Conservation (phyloP, 2,113 vertebrate genomes). For the Leiothrix lutea region DNA sequence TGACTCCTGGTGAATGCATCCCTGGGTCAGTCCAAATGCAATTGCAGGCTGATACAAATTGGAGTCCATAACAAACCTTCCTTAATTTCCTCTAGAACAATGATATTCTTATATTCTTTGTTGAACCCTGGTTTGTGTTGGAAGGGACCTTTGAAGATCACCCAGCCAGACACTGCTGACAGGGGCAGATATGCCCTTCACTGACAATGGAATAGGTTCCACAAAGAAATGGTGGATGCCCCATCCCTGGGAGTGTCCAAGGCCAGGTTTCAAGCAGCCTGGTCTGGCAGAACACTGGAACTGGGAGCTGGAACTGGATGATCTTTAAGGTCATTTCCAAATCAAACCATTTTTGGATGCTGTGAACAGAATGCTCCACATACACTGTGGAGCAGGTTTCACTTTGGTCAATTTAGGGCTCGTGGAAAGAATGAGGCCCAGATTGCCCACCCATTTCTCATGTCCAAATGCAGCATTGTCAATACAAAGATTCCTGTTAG, state of each 20-base stretch:
- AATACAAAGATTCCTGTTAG: background rate
- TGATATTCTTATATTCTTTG: background rate
- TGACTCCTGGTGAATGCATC: background rate
- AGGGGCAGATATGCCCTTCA: background rate
- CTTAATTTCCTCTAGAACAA: background rate
- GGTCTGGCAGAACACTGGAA: background rate
- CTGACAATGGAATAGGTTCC: background rate
- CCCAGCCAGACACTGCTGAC: background rate
- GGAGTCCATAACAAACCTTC: background rate
- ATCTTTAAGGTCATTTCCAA: background rate
- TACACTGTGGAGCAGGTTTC: background rate
- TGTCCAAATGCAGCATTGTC: background rate
- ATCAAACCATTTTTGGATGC: background rate
- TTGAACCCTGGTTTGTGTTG: background rate
- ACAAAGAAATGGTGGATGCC: background rate
- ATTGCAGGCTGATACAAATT: background rate
- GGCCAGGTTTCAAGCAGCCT: background rate
- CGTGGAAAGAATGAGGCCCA: background rate
- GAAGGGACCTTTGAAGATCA: background rate
- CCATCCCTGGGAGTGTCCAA: background rate
- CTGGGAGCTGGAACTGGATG: background rate
- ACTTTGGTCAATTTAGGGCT: background rate
- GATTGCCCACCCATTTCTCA: background rate
- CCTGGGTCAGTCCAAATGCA: background rate
- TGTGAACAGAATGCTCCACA: accelerated